Percentiles rank a stretch among this genome's conserved stretches.
Evolutionary conservation across 2,888 invertebrate species (phyloP).

Genomic region (Ochropacha duplaris): DNA sequence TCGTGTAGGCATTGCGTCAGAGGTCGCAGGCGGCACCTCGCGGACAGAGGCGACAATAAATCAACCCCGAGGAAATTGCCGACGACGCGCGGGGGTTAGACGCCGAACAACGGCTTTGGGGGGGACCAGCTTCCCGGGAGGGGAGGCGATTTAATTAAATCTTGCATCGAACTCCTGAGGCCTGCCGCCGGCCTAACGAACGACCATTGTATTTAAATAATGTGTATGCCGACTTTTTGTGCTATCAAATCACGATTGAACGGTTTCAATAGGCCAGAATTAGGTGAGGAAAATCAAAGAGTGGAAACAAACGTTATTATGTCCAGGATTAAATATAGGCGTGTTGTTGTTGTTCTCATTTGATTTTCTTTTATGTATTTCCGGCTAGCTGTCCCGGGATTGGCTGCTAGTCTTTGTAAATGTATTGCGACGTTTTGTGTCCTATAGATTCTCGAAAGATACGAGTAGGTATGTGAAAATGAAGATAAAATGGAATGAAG

Average conservation of each 20-base stretch:
- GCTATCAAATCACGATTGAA: slow-evolving; percentile 47
- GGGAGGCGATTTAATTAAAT: slow-evolving; percentile 83
- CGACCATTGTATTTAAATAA: slow-evolving; percentile 82
- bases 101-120: slow-evolving; percentile 32
- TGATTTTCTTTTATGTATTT: not conserved
- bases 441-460: not conserved
- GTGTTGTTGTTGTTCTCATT: not conserved
- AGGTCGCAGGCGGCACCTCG: slow-evolving; percentile 54
- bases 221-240: slow-evolving; percentile 76
- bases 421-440: not conserved
- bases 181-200: slow-evolving; percentile 77
- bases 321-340: slow-evolving; percentile 1
- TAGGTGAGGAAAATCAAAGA: slow-evolving; percentile 34
- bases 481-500: not conserved
- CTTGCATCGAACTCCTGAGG: slow-evolving; percentile 84
- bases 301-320: slow-evolving; percentile 13
- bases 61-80: slow-evolving; percentile 81
- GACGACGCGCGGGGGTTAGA: slow-evolving; percentile 52
- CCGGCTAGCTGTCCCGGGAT: not conserved
- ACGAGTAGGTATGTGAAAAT: not conserved
- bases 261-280: slow-evolving; percentile 37
- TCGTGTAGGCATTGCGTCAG: slow-evolving; percentile 28
- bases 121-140: slow-evolving; percentile 18
- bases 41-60: slow-evolving; percentile 77
- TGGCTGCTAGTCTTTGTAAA: not conserved